Base-by-base conservation (phyloP, 2,113 vertebrate genomes). In the Leuciscus idus region DNA sequence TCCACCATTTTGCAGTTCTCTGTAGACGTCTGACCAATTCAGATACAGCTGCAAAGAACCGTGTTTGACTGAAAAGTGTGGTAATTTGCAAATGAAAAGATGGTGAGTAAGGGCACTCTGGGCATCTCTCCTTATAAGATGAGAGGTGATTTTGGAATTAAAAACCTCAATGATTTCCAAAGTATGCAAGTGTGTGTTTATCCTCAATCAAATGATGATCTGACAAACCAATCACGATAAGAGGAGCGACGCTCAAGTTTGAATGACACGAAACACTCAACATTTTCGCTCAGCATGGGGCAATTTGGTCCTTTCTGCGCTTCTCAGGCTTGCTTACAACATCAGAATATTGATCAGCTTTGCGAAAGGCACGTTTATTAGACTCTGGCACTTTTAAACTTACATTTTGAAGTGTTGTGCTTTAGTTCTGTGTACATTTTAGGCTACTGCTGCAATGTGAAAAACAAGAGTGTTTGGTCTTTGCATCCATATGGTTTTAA, bases 81-180 rank as follows among this genome's bases (percentile, higher is more conserved):
- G 81, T 82, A 82, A 70, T 82, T 82, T 70, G 81, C 46, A 64
- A 82, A 52, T 82, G 81, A 82, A 82, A 52, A 82, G 81, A 52
- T 43, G 8, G 33, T 82, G 70, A 82, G 28, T 82, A 82, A 66
- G 81, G 81, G 26, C 81, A 82, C 81, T 82, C 62, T 30, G 46
- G 46, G 62, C 81, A 68, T 70, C 81, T 82, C 43, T 36, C 28
- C 11, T 23, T 73, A 73, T 43, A 73, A 83, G 66, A 83, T 43
- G 50, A 72, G 64, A 55, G 81, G 66, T 83, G 46, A 57, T 84
- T 84, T 84, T 68, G 50, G 33, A 84, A 84, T 73, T 59, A 84
- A 72, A 84, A 82, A 28, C 26, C 62, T 52, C 43, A 62, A 66
- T 66, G 79, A 81, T 81, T 81, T 81, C 79, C 48, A 12, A 62